Percentiles rank a stretch among this genome's conserved stretches.
phyloP scores from a whole-genome alignment of 2,113 vertebrate species.

The Trachemys scripta region DNA sequence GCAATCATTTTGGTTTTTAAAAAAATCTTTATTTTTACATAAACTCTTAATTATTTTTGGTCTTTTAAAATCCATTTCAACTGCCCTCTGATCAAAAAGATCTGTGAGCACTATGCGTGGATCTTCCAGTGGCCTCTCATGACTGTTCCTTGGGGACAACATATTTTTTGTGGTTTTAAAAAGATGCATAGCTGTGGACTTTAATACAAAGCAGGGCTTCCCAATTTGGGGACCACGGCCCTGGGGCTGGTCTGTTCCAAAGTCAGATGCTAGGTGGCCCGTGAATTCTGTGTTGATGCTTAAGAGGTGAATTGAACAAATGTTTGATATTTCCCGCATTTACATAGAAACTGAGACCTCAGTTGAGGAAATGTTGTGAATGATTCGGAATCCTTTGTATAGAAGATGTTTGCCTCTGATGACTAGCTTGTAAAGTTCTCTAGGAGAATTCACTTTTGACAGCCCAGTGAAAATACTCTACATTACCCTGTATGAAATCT shows the following conservation, averaged over 20 bases:
- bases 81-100: neutral
- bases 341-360: accelerated
- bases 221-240: neutral
- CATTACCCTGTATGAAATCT: neutral
- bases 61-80: neutral
- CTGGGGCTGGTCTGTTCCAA: neutral
- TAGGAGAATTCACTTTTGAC: neutral
- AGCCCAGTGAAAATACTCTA: neutral
- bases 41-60: neutral
- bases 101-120: neutral
- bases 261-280: neutral
- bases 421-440: neutral
- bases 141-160: neutral
- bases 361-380: neutral
- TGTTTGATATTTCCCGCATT: neutral
- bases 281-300: neutral
- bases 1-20: conserved; percentile 25
- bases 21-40: neutral
- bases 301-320: neutral
- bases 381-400: neutral
- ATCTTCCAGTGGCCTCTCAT: neutral
- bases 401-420: neutral
- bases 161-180: neutral
- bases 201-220: neutral
- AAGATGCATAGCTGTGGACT: neutral